A percentile compares a stretch with the other conserved stretches of the same genome.
These are phyloP conservation scores for Paramormyrops hopkinsi DNA, from an alignment of 2,797 vertebrate genomes.

Conservation along the genomic window DNA sequence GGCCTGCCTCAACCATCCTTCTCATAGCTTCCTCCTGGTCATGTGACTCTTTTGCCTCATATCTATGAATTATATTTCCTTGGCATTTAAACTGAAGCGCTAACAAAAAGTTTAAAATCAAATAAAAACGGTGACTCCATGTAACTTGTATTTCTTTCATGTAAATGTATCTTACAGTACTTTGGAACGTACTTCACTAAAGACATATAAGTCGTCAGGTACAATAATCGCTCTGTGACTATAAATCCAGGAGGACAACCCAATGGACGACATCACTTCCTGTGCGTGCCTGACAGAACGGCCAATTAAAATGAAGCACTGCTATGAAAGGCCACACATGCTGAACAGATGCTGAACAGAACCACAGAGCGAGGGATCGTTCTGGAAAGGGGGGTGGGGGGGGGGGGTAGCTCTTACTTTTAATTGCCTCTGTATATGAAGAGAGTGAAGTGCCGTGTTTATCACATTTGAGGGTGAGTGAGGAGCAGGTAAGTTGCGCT, in stretches of 20 bases:
- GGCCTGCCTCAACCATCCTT: background rate
- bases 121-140: background rate
- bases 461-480: background rate
- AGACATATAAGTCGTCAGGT: background rate
- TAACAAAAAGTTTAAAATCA: background rate
- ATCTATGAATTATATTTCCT: background rate
- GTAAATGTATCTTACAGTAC: background rate
- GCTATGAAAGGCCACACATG: background rate
- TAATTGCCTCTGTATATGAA: conserved; percentile 11
- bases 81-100: background rate
- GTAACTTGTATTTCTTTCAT: background rate
- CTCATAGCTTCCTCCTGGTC: background rate
- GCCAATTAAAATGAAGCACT: background rate
- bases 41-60: background rate
- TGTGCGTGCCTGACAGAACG: background rate
- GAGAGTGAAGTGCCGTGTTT: background rate
- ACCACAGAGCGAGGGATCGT: background rate
- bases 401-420: background rate
- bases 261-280: background rate
- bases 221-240: background rate
- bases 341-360: background rate
- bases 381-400: background rate
- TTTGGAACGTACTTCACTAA: background rate
- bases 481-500: background rate
- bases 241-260: background rate